Conservation (phyloP, 1,140 invertebrate species). For the Latrodectus geometricus region DNA sequence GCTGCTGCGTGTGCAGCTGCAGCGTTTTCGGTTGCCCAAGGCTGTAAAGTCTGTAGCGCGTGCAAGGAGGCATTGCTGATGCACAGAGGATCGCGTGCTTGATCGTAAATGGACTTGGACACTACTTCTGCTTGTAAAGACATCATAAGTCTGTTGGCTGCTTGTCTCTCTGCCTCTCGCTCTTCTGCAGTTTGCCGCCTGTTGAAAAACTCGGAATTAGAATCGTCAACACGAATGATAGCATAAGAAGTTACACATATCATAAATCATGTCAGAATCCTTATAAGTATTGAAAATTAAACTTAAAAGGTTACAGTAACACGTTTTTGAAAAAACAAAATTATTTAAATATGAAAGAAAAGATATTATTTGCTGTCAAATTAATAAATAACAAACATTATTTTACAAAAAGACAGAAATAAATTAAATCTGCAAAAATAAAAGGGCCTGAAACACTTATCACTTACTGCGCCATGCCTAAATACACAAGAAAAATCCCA, state of each 20-base stretch:
- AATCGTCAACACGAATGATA: background rate
- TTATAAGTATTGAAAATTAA: too few relatives aligned
- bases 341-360: too few relatives aligned
- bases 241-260: background rate
- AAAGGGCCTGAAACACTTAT: too few relatives aligned
- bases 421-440: too few relatives aligned
- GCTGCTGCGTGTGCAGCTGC: slow-evolving; percentile 49
- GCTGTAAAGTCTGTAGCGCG: slow-evolving; percentile 88
- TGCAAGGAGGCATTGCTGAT: slow-evolving; percentile 75
- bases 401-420: too few relatives aligned
- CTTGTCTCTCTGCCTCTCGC: slow-evolving; percentile 94
- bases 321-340: too few relatives aligned
- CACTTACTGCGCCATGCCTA: too few relatives aligned
- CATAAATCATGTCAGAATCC: too few relatives aligned
- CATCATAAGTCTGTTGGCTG: slow-evolving; percentile 94
- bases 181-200: slow-evolving; percentile 98
- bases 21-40: slow-evolving; percentile 78
- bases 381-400: too few relatives aligned
- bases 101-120: slow-evolving; percentile 80
- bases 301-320: too few relatives aligned
- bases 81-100: slow-evolving; percentile 71
- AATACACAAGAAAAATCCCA: too few relatives aligned
- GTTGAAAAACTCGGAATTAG: slow-evolving; percentile 60
- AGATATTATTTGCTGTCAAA: too few relatives aligned
- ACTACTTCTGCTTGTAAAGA: slow-evolving; percentile 93